Conservation (phyloP, 1,140 invertebrate species). For the Anastatus disparis region DNA sequence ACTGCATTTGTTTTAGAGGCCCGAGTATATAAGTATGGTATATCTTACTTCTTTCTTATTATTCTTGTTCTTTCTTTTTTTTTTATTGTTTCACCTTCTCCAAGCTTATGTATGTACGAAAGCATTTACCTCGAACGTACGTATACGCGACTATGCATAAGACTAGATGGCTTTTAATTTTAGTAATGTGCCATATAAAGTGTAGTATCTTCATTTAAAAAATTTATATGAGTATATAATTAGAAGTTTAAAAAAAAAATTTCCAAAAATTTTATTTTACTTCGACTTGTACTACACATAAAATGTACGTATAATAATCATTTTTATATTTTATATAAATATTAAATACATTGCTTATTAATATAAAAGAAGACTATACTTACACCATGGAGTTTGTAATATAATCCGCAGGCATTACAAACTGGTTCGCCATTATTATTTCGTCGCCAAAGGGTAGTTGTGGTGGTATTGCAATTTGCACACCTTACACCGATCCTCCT, state of each 20-base stretch:
- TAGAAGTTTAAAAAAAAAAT: no score
- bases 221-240: no score
- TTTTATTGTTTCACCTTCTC: slow-evolving; percentile 34
- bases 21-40: no score
- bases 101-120: no score
- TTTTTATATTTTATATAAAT: not conserved
- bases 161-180: no score
- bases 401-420: slow-evolving; percentile 92
- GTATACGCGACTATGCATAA: no score
- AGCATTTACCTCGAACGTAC: no score
- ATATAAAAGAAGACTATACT: slow-evolving; percentile 57
- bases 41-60: slow-evolving; percentile 22
- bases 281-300: no score
- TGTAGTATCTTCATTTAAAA: no score
- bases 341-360: not conserved
- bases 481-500: slow-evolving; percentile 82
- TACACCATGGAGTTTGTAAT: slow-evolving; percentile 90
- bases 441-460: slow-evolving; percentile 87
- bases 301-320: no score
- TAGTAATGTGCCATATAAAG: no score
- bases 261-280: no score
- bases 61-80: not conserved
- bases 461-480: slow-evolving; percentile 87
- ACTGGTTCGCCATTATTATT: slow-evolving; percentile 91
- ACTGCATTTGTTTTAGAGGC: slow-evolving; percentile 49